Evolutionary conservation across 2,113 vertebrate species (phyloP), one percentile per base, ranked within the genome.

Genomic region (Xenus cinereus): DNA sequence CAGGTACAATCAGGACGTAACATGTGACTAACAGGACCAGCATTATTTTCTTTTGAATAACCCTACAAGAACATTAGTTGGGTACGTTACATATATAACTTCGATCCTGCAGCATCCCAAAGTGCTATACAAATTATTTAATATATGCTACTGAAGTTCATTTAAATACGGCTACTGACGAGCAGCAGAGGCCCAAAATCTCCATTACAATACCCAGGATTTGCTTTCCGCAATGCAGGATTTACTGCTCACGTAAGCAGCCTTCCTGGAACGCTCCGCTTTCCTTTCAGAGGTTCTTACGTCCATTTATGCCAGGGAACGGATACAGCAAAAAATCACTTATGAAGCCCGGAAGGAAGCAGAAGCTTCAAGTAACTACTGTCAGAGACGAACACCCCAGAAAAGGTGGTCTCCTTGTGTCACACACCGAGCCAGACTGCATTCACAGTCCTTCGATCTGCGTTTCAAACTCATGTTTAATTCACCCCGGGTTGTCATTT

Each of bases 1-100:
- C 92, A 95, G 90, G 84, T 64, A 95, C 87, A 95, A 89, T 43
- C 92, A 19, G 32, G 80, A 68, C 53, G 90, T 75, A 87, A 93
- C 94, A 92, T 7, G 77, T 79, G 73, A 92, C 93, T 92, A 90
- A 73, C 64, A 95, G 87, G 63, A 95, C 54, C 89, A 78, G 27
- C 76, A 92, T 73, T 72, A 73, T 30, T 88, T 73, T 35, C 62
- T 54, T 56, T 19, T 60, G 26, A 89, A 88, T 69, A 93, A 93
- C 45, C 75, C 91, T 91, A 68, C 45, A 63, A 77, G 67, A 87
- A 82, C 67, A 74, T 84, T 53, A 93, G 56, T 64, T 54, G 67
- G 56, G 54, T 62, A 51, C 33, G 63, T 62, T 72, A 84, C 45
- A 63, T 6, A 93, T 3, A 60, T 27, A 87, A 68, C 1, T 8